A percentile compares a stretch with the other conserved stretches of the same genome.
These are phyloP conservation scores for Aphrophora alni DNA, from an alignment of 2,888 invertebrate genomes.

Conservation along the genomic window DNA sequence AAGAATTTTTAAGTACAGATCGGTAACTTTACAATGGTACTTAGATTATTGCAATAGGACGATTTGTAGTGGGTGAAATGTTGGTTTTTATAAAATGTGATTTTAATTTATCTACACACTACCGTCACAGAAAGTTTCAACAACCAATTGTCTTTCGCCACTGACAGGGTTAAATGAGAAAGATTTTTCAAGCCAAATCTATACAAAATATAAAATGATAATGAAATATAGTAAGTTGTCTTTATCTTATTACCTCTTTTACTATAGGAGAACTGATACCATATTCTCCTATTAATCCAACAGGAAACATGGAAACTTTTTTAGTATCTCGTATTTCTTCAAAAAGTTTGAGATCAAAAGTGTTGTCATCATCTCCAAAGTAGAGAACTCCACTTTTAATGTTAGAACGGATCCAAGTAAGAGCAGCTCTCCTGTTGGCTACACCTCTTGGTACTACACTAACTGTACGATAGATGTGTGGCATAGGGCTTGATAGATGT, in stretches of 20 bases:
- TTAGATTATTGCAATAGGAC: too few relatives aligned
- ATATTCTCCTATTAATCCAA: conserved; percentile 75
- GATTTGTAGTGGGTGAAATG: too few relatives aligned
- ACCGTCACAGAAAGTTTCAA: too few relatives aligned
- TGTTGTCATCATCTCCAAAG: conserved; percentile 84
- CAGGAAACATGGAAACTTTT: conserved; percentile 83
- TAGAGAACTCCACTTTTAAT: conserved; percentile 69
- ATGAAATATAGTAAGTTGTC: background rate
- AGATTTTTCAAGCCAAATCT: too few relatives aligned
- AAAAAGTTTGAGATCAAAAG: conserved; percentile 76
- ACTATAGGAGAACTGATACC: conserved; percentile 72
- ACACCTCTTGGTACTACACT: conserved; percentile 65
- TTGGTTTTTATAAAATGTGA: too few relatives aligned
- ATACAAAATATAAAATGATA: background rate
- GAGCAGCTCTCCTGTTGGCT: conserved; percentile 73
- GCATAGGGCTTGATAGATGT: conserved; percentile 71
- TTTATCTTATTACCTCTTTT: conserved; percentile 54
- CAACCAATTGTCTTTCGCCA: too few relatives aligned
- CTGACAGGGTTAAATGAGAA: too few relatives aligned
- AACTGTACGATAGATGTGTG: conserved; percentile 55
- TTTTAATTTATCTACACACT: too few relatives aligned
- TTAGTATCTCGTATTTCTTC: conserved; percentile 76
- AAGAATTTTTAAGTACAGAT: too few relatives aligned
- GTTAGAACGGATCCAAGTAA: conserved; percentile 72
- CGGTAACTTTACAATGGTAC: too few relatives aligned